Base-by-base conservation (phyloP, 2,113 vertebrate genomes). In the Laticauda colubrina region DNA sequence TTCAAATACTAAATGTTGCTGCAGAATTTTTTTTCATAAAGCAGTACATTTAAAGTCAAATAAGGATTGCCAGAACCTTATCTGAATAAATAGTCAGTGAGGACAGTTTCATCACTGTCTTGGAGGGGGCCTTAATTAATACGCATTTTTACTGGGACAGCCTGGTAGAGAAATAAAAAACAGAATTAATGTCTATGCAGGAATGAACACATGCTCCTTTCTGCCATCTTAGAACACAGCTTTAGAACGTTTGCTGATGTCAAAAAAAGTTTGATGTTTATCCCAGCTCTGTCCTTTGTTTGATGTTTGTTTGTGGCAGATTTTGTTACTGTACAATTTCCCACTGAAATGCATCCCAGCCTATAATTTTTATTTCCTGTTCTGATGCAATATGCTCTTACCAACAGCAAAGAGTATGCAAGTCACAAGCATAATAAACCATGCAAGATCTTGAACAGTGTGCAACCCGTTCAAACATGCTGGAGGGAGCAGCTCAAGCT, bases 401-500 rank as follows among this genome's bases (percentile, higher is more conserved):
- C 95, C 93, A 95, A 96, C 92, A 92, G 14, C 95, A 94, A 96
- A 93, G 96, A 95, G 94, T 93, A 90, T 90, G 95, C 94, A 57
- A 95, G 90, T 93, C 95, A 96, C 95, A 96, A 97, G 96, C 96
- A 96, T 96, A 97, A 97, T 95, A 97, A 96, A 95, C 94, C 90
- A 57, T 90, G 94, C 92, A 94, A 92, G 95, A 96, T 96, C 56
- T 94, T 96, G 96, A 95, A 97, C 95, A 93, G 97, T 97, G 95
- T 94, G 96, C 96, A 97, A 97, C 96, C 91, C 93, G 95, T 94
- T 96, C 96, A 96, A 96, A 96, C 95, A 94, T 96, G 97, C 97
- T 97, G 97, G 93, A 0, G 96, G 95, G 96, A 96, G 94, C 96
- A 97, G 96, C 94, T 57, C 96, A 97, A 95, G 90, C 94, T 96